These are phyloP conservation scores for Pristionchus fissidentatus DNA, from an alignment of 2,888 invertebrate species.

Conservation along the genomic window DNA sequence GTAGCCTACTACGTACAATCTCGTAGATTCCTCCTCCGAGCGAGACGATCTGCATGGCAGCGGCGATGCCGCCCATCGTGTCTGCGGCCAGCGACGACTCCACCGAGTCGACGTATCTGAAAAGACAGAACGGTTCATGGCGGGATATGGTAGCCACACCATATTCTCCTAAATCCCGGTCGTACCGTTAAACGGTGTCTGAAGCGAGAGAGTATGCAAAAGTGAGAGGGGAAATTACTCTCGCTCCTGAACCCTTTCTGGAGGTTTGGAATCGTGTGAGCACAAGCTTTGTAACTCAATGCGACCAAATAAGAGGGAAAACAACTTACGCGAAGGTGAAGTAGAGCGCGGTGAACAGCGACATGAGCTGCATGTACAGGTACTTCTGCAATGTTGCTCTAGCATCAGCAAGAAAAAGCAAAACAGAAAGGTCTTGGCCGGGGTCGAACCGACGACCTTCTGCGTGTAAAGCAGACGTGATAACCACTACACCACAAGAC, in stretches of 20 bases:
- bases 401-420: not conserved
- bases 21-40: constrained; percentile 70
- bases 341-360: constrained; percentile 57
- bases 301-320: not conserved
- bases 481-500: constrained; percentile 59
- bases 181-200: not conserved
- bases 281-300: too few species aligned
- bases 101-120: constrained; percentile 45
- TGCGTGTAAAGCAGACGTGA: constrained; percentile 61
- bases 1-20: constrained; percentile 56
- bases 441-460: constrained; percentile 60
- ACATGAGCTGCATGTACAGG: constrained; percentile 67
- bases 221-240: too few species aligned
- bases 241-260: too few species aligned
- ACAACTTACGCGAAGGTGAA: constrained; percentile 66
- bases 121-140: not conserved
- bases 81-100: constrained; percentile 52
- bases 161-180: not conserved
- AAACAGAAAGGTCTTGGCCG: constrained; percentile 51
- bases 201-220: too few species aligned
- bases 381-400: constrained; percentile 70
- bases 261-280: too few species aligned
- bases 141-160: not conserved
- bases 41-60: constrained; percentile 69
- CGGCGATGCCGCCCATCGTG: constrained; percentile 72